These are phyloP conservation scores for Rhogogaster chlorosoma DNA, from an alignment of 2,888 invertebrate species.

Conservation along the genomic window DNA sequence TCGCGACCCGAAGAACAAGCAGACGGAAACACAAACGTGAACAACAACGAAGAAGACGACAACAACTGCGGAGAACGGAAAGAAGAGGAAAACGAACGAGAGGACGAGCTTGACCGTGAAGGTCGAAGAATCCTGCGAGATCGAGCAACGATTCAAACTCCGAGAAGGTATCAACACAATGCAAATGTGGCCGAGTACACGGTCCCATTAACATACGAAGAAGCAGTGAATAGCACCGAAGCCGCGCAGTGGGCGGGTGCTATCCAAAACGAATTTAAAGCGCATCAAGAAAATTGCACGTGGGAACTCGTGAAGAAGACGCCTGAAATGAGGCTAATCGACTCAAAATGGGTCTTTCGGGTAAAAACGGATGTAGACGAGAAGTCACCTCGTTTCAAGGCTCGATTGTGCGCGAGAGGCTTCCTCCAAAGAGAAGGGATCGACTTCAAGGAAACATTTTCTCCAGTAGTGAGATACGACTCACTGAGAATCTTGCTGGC, in stretches of 20 bases:
- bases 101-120: too few species aligned
- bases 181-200: too few species aligned
- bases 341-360: conserved; percentile 53
- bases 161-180: not conserved
- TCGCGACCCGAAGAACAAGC: too few species aligned
- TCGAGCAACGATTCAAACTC: too few species aligned
- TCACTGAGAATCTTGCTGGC: conserved; percentile 45
- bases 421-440: conserved; percentile 50
- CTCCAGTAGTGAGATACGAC: conserved; percentile 40
- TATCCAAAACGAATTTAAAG: conserved; percentile 54
- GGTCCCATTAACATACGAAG: conserved; percentile 29
- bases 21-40: too few species aligned
- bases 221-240: conserved; percentile 31
- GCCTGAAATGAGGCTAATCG: conserved; percentile 26
- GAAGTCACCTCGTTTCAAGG: conserved; percentile 34
- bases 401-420: conserved; percentile 53
- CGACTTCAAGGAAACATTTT: conserved; percentile 21
- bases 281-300: conserved; percentile 55
- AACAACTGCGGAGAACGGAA: too few species aligned
- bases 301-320: conserved; percentile 49
- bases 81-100: too few species aligned
- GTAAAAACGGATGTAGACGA: conserved; percentile 25
- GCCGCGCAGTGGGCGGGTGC: conserved; percentile 53
- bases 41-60: too few species aligned
- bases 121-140: too few species aligned